These are phyloP conservation scores for Ips typographus DNA, from an alignment of 1,140 invertebrate genomes.

Conservation along the genomic window DNA sequence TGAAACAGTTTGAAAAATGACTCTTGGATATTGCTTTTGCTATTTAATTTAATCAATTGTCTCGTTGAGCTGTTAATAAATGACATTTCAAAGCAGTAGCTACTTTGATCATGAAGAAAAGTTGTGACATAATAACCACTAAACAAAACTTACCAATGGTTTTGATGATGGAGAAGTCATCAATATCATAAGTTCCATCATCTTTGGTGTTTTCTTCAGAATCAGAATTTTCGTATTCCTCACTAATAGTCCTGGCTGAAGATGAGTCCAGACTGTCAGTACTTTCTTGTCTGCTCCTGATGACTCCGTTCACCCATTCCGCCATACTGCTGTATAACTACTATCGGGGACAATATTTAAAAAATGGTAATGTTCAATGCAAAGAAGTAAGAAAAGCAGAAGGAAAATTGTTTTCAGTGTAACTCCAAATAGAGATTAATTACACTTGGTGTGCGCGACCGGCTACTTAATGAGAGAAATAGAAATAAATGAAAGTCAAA, in stretches of 20 bases:
- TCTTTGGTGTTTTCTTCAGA: slow-evolving; percentile 65
- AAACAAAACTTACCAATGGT: slow-evolving; percentile 70
- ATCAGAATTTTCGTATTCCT: slow-evolving; percentile 51
- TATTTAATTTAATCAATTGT: no score
- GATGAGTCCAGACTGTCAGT: slow-evolving; percentile 49
- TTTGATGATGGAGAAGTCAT: slow-evolving; percentile 78
- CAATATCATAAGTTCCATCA: slow-evolving; percentile 61
- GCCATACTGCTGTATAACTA: slow-evolving; percentile 19
- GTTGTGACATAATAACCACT: not conserved
- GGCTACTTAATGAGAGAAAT: not conserved
- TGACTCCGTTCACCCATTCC: slow-evolving; percentile 38
- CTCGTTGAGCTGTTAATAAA: no score
- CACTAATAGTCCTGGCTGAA: slow-evolving; percentile 50
- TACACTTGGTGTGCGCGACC: not conserved
- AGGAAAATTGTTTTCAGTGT: not conserved
- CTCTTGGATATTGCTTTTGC: no score
- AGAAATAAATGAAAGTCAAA: slow-evolving; percentile 11
- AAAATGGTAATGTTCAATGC: not conserved
- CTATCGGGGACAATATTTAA: not conserved
- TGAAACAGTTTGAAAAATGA: no score
- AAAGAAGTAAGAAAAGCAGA: not conserved
- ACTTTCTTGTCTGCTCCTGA: slow-evolving; percentile 51
- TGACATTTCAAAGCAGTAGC: no score
- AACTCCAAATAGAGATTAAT: slow-evolving; percentile 2
- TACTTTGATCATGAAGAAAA: no score